Evolutionary conservation across 2,888 invertebrate species (phyloP).

Genomic region (Xanthorhoe designata): DNA sequence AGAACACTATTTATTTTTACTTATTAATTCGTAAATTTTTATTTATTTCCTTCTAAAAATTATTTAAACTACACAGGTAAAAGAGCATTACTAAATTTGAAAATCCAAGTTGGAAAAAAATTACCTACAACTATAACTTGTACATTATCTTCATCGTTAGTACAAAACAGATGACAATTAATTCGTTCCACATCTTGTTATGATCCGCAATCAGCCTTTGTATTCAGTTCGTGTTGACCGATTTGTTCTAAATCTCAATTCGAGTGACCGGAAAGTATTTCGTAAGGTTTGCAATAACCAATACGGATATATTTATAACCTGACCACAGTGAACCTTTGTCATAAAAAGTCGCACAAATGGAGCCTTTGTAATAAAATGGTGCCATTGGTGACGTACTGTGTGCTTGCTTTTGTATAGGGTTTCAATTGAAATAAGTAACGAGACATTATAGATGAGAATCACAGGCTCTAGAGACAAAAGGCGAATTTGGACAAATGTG

Average conservation of each 20-base stretch:
- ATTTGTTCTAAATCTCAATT: conserved; percentile 28
- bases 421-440: conserved; percentile 17
- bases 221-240: conserved; percentile 18
- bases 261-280: conserved; percentile 39
- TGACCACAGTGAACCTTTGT: conserved; percentile 49
- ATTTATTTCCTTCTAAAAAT: too few species aligned
- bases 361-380: conserved; percentile 49
- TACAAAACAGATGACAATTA: background rate
- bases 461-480: background rate
- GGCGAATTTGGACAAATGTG: background rate
- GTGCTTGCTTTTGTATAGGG: conserved; percentile 32
- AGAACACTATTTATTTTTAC: too few species aligned
- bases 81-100: too few species aligned
- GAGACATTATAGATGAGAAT: conserved; percentile 7
- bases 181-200: conserved; percentile 1
- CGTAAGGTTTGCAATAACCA: conserved; percentile 13
- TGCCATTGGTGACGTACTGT: conserved; percentile 29
- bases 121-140: background rate
- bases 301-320: conserved; percentile 44
- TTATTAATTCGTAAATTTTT: too few species aligned
- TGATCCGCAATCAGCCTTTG: conserved; percentile 1
- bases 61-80: too few species aligned
- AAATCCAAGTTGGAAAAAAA: too few species aligned
- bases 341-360: conserved; percentile 55
- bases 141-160: background rate